Conservation (phyloP, 2,888 invertebrate genomes). For the Andrena camellia region DNA sequence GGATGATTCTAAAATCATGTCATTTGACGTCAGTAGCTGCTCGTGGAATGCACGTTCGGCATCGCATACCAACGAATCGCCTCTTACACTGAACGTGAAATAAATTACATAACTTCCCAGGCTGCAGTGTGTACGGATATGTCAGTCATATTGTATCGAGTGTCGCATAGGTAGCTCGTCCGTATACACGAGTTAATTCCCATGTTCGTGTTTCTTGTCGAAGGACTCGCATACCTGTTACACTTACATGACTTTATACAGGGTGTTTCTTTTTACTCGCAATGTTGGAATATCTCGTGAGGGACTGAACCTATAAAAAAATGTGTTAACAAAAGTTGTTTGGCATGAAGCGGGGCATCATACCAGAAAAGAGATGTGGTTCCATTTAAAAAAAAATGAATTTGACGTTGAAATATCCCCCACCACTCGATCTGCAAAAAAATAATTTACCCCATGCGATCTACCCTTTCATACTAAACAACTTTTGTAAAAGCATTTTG, state of each 20-base stretch:
- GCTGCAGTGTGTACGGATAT: conserved; percentile 15
- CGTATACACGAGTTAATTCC: conserved; percentile 17
- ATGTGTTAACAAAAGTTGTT: no score
- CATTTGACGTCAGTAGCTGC: conserved; percentile 7
- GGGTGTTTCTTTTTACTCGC: no score
- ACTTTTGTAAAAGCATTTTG: no score
- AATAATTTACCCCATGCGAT: no score
- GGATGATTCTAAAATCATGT: conserved; percentile 17
- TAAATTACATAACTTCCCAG: conserved; percentile 64
- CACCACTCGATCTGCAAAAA: no score
- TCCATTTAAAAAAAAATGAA: no score
- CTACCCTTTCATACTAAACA: no score
- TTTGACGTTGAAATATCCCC: no score
- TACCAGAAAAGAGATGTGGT: no score
- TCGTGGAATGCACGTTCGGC: conserved; percentile 39
- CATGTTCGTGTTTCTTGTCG: conserved; percentile 28
- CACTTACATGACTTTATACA: conserved; percentile 47
- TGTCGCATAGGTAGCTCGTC: conserved; percentile 31
- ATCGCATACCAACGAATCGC: conserved; percentile 45
- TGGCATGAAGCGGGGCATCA: no score
- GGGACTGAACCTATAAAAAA: no score
- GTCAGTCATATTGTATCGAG: conserved; percentile 31
- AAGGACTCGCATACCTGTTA: conserved; percentile 55
- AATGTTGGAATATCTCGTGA: no score
- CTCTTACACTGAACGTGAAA: conserved; percentile 62